Evolutionary conservation across 2,888 invertebrate genomes (phyloP), one percentile per base, ranked within the genome.

Genomic region (Melikaiella ostensackeni): DNA sequence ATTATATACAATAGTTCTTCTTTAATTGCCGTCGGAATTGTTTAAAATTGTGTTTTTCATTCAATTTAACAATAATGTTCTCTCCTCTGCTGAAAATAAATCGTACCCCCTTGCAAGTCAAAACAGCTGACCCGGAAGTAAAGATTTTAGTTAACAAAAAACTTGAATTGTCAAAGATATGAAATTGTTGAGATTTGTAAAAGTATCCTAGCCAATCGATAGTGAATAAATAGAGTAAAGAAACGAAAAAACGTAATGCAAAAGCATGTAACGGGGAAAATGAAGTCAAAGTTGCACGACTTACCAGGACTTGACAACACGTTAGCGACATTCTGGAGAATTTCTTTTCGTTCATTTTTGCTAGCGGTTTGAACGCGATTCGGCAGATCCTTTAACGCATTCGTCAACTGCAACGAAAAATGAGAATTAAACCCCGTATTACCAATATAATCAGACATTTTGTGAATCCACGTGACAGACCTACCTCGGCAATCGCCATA

Each of bases 301-400:
- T 92, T 92, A 97, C 97, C 96, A 92, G 95, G 94, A 90, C 95
- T 94, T 88, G 94, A 93, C 90, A 97, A 93, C 90, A 96, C 94
- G 91, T 93, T 92, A 88, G 94, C 93, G 90, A 96, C 94, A 92
- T 94, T 94, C 86, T 94, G 92, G 82, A 96, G 92, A 87, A 95
- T 93, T 90, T 94, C 92, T 89, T 94, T 94, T 88, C 96, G 93
- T 88, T 94, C 95, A 89, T 94, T 95, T 89, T 94, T 92, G 92
- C 95, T 96, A 83, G 95, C 93, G 87, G 95, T 95, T 91, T 96
- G 96, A 87, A 96, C 93, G 92, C 94, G 94, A 90, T 94, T 94
- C 78, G 95, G 95, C 88, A 96, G 93, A 93, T 96, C 96, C 91
- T 95, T 95, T 85, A 96, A 92, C 88, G 94, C 94, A 92, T 93